A percentile compares a stretch with the other conserved stretches of the same genome.
Conservation (phyloP, 1,140 invertebrate species). For the Pseudomyrmex cubaensis region DNA sequence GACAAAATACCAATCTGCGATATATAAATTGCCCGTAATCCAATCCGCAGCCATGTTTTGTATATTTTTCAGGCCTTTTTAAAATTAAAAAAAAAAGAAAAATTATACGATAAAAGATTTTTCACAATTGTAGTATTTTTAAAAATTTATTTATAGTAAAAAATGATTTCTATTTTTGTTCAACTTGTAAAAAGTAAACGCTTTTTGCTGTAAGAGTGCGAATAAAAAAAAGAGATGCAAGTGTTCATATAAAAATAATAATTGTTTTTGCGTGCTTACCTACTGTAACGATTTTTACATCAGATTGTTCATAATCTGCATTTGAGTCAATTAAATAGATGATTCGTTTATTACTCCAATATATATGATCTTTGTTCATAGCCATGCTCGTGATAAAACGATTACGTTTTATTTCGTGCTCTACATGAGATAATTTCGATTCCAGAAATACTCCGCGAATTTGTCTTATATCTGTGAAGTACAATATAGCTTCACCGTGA, state of each 20-base stretch:
- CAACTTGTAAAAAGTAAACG: no score
- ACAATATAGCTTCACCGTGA: slow-evolving; percentile 86
- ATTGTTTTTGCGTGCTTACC: slow-evolving; percentile 75
- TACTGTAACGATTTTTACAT: slow-evolving; percentile 83
- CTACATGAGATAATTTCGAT: slow-evolving; percentile 61
- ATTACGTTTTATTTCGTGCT: slow-evolving; percentile 85
- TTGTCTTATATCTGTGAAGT: slow-evolving; percentile 86
- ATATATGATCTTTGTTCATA: slow-evolving; percentile 88
- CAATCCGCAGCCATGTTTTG: slow-evolving; percentile 92
- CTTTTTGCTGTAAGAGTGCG: no score
- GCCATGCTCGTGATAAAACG: slow-evolving; percentile 85
- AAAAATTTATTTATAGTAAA: no score
- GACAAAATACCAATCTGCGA: slow-evolving; percentile 91
- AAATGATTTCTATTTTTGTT: no score
- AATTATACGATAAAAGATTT: neutral
- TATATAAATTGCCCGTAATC: slow-evolving; percentile 92
- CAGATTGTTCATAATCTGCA: slow-evolving; percentile 82
- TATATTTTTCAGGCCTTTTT: no score
- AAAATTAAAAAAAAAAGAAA: no score
- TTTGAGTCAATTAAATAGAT: slow-evolving; percentile 86
- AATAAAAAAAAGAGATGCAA: no score
- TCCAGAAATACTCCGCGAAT: slow-evolving; percentile 85
- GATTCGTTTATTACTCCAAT: slow-evolving; percentile 89
- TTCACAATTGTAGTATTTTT: neutral
- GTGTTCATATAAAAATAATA: neutral